A percentile compares a stretch with the other conserved stretches of the same genome.
phyloP scores from a whole-genome alignment of 2,113 vertebrate genomes.

The Phalacrocorax carbo region DNA sequence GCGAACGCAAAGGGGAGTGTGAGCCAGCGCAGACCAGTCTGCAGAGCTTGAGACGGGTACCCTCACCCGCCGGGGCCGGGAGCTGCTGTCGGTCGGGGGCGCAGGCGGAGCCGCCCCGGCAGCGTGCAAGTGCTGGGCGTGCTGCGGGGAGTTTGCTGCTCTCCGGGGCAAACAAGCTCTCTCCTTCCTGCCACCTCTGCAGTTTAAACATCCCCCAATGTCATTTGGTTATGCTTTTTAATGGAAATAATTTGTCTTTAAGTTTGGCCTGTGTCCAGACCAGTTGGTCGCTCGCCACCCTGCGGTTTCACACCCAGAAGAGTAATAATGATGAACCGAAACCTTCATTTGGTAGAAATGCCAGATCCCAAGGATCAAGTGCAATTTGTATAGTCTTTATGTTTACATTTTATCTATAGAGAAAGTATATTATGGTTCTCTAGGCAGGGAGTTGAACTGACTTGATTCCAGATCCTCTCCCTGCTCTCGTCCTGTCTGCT shows the following conservation, averaged over 20 bases:
- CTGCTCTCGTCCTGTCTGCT: accelerated
- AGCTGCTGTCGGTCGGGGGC: not conserved
- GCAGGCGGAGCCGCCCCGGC: not conserved
- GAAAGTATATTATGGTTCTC: not conserved
- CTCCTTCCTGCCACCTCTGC: not conserved
- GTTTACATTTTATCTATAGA: conserved; percentile 45
- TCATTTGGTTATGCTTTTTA: not conserved
- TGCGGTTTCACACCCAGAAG: not conserved
- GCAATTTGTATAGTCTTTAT: conserved; percentile 30
- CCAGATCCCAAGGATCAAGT: conserved; percentile 36
- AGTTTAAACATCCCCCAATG: not conserved
- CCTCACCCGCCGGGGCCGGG: accelerated
- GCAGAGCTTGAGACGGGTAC: not conserved
- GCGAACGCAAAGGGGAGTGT: accelerated
- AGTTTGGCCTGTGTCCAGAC: not conserved
- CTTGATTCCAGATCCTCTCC: not conserved
- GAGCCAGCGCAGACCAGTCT: not conserved
- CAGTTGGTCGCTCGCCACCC: not conserved
- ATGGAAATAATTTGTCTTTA: not conserved
- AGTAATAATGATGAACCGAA: not conserved
- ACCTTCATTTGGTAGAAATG: not conserved
- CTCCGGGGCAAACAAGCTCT: not conserved
- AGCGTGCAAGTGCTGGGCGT: accelerated
- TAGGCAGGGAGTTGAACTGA: not conserved
- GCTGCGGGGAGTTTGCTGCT: not conserved